These are phyloP conservation scores for Sitophilus oryzae DNA, from an alignment of 1,140 invertebrate genomes.

Conservation along the genomic window DNA sequence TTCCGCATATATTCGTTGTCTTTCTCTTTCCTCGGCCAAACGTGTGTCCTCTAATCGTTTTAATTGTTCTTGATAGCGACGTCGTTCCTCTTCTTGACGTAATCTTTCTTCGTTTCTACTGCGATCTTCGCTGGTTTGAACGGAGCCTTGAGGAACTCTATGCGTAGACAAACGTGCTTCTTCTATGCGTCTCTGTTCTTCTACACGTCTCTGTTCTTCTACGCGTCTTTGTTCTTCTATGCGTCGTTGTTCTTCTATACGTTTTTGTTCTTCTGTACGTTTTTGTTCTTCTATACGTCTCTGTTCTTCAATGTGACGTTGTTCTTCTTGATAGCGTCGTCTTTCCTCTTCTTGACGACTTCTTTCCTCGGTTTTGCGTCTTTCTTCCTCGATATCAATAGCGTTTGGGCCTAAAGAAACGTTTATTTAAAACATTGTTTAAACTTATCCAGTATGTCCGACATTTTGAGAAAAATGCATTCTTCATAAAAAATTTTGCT, in stretches of 20 bases:
- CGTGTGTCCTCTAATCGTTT: background rate
- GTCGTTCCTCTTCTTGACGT: slow-evolving; percentile 10
- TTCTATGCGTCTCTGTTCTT: slow-evolving; percentile 15
- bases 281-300: no score
- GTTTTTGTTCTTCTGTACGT: no score
- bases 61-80: slow-evolving; percentile 6
- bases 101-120: slow-evolving; percentile 1
- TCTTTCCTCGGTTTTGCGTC: background rate
- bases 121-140: background rate
- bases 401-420: background rate
- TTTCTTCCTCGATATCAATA: background rate
- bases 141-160: no score
- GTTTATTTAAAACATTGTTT: no score
- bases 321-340: background rate
- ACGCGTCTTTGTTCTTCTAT: slow-evolving; percentile 15
- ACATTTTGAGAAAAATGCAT: no score
- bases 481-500: no score
- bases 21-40: slow-evolving; percentile 11
- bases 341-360: background rate
- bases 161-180: no score
- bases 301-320: no score
- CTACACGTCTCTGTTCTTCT: slow-evolving; percentile 15
- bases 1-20: slow-evolving; percentile 11
- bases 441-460: no score
- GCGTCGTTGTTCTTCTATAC: slow-evolving; percentile 16